Evolutionary conservation across 2,888 invertebrate genomes (phyloP).

Genomic region (Erannis defoliaria): DNA sequence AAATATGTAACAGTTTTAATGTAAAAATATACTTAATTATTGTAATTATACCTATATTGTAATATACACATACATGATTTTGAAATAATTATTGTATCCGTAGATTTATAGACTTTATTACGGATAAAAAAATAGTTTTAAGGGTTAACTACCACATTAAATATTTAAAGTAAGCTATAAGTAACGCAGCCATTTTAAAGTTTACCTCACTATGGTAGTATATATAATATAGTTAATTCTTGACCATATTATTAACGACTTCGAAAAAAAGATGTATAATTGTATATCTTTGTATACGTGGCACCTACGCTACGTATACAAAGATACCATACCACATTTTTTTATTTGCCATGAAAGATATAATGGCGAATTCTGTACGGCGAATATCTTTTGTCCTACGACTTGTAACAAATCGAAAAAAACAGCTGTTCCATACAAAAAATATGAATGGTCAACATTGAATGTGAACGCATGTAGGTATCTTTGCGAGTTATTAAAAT

Average conservation of each 20-base stretch:
- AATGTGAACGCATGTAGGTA: too few species aligned
- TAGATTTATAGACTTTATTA: conserved; percentile 42
- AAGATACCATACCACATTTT: too few species aligned
- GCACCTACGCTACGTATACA: too few species aligned
- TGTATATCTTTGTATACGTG: too few species aligned
- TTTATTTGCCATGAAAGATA: too few species aligned
- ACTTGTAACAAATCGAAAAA: too few species aligned
- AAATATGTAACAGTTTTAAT: background rate
- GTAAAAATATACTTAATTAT: background rate
- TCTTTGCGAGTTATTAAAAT: too few species aligned
- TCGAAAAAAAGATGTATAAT: background rate
- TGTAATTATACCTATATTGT: conserved; percentile 9
- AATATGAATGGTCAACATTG: too few species aligned
- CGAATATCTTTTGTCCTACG: too few species aligned
- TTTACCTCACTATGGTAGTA: conserved; percentile 33
- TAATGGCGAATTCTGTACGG: too few species aligned
- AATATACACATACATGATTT: conserved; percentile 31
- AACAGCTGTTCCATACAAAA: too few species aligned
- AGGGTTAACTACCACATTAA: conserved; percentile 49
- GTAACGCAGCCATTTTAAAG: conserved; percentile 38
- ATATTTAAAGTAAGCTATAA: conserved; percentile 36
- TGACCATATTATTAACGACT: background rate
- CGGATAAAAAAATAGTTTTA: conserved; percentile 36
- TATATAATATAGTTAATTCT: conserved; percentile 21
- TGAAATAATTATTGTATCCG: conserved; percentile 42